Evolutionary conservation across 2,113 vertebrate species (phyloP).

Genomic region (Entelurus aequoreus): DNA sequence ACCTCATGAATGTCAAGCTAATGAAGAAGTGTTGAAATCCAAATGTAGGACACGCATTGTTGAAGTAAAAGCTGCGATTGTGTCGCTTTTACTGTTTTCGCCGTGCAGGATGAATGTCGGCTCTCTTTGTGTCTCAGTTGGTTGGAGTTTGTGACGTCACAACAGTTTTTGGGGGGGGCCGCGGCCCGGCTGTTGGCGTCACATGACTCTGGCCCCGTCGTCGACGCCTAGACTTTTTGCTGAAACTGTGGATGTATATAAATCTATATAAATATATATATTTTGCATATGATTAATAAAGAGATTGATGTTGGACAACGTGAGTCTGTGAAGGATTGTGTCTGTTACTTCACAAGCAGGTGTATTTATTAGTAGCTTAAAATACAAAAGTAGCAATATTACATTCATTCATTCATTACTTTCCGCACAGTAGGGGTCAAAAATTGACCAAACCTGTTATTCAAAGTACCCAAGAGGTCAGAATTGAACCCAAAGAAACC

Average conservation of each 20-base stretch:
- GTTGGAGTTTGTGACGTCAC: conserved; percentile 31
- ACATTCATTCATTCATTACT: no score
- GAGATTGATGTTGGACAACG: conserved; percentile 33
- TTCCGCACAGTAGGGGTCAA: no score
- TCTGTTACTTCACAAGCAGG: not conserved
- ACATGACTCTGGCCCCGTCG: conserved; percentile 35
- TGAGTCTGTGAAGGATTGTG: not conserved
- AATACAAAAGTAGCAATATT: no score
- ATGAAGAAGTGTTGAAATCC: conserved; percentile 36
- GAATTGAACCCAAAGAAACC: no score
- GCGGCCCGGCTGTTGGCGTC: conserved; percentile 22
- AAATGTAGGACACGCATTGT: conserved; percentile 32
- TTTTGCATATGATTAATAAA: conserved; percentile 56
- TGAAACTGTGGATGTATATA: conserved; percentile 8
- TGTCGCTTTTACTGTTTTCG: conserved; percentile 42
- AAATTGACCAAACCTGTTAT: no score
- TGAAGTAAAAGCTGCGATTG: conserved; percentile 47
- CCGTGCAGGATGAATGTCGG: conserved; percentile 27
- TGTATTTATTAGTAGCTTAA: no score
- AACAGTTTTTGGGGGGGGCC: conserved; percentile 11
- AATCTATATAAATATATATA: conserved; percentile 27
- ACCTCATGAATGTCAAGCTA: conserved; percentile 68
- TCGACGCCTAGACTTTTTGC: conserved; percentile 32
- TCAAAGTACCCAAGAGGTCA: no score
- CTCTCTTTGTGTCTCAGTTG: conserved; percentile 39